phyloP scores from a whole-genome alignment of 2,113 vertebrate genomes.

The Sclerurus mexicanus region DNA sequence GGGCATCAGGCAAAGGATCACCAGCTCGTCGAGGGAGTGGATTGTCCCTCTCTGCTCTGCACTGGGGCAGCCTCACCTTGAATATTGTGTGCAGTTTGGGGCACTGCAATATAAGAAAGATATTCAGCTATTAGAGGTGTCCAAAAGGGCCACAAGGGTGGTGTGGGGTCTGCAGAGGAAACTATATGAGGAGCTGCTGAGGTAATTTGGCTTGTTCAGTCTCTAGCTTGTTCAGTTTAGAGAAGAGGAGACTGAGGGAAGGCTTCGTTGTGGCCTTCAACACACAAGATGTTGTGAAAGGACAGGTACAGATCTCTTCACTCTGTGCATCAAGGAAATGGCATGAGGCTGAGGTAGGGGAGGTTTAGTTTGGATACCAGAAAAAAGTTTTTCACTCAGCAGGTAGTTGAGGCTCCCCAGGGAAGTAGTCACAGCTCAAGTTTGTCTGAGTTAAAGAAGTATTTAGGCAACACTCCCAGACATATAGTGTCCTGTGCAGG shows the following conservation, averaged over 20 bases:
- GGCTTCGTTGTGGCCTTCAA: background rate
- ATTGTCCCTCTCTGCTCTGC: background rate
- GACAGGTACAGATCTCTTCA: background rate
- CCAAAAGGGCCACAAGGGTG: background rate
- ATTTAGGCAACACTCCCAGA: background rate
- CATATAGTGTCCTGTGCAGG: fast-evolving
- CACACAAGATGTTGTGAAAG: background rate
- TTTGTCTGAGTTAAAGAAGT: background rate
- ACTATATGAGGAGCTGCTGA: background rate
- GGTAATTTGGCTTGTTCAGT: background rate
- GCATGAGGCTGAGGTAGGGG: background rate
- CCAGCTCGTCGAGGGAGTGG: fast-evolving
- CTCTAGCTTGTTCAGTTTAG: background rate
- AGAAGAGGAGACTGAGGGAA: background rate
- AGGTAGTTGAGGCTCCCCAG: background rate
- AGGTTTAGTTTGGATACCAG: background rate
- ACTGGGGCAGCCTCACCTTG: fast-evolving
- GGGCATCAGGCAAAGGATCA: fast-evolving
- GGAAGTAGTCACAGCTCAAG: background rate
- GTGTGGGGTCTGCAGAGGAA: background rate
- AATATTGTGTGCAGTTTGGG: background rate
- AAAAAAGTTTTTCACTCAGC: background rate
- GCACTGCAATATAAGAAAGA: background rate
- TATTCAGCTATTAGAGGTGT: background rate
- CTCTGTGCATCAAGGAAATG: background rate